Evolutionary conservation across 2,888 invertebrate genomes (phyloP).

Genomic region (Papilio gigon): DNA sequence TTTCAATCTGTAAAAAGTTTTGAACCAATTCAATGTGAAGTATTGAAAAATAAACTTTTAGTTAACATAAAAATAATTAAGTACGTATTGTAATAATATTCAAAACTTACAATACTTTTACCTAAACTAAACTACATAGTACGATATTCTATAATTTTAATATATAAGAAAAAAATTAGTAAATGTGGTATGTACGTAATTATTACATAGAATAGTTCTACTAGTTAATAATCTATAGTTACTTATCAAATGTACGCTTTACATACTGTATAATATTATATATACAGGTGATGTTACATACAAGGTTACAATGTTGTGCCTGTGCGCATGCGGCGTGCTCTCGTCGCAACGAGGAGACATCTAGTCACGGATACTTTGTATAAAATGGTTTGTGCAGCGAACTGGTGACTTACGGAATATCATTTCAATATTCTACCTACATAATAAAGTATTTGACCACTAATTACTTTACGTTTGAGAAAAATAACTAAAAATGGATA

Average conservation of each 20-base stretch:
- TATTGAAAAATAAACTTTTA: background rate
- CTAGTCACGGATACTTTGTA: background rate
- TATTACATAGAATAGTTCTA: background rate
- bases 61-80: too few relatives aligned
- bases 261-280: conserved; percentile 3
- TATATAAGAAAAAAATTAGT: background rate
- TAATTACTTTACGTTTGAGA: too few relatives aligned
- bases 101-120: background rate
- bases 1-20: background rate
- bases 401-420: background rate
- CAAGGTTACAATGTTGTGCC: conserved; percentile 25
- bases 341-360: conserved; percentile 13
- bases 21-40: background rate
- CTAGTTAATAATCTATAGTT: background rate
- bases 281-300: conserved; percentile 23
- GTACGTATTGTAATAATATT: background rate
- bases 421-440: too few relatives aligned
- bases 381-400: background rate
- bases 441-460: too few relatives aligned
- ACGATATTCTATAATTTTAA: background rate
- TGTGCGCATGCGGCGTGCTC: conserved; percentile 44
- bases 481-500: too few relatives aligned
- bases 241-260: background rate
- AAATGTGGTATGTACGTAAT: background rate
- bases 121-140: background rate